phyloP scores from a whole-genome alignment of 2,797 vertebrate species.

The Clarias fuscus region DNA sequence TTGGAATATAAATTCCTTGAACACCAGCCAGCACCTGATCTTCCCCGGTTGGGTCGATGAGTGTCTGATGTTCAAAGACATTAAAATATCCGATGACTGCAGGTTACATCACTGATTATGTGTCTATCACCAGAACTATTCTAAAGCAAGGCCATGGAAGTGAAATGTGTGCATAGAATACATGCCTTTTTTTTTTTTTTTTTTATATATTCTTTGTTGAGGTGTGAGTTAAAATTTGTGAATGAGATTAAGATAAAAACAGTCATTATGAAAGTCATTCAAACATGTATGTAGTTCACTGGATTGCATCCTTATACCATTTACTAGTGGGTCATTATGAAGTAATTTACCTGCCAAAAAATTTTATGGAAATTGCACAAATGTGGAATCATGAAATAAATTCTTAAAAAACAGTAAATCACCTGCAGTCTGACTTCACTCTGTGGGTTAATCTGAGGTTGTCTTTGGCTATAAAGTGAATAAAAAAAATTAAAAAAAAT shows the following conservation, averaged over 20 bases:
- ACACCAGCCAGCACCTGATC: neutral
- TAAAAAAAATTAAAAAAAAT: slow-evolving; percentile 19
- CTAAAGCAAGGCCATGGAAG: no score
- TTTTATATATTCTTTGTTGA: neutral
- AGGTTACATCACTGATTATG: neutral
- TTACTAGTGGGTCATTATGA: no score
- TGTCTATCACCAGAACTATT: neutral
- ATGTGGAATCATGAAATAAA: neutral
- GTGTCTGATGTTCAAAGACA: neutral
- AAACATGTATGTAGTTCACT: no score
- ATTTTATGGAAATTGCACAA: neutral
- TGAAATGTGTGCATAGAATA: neutral
- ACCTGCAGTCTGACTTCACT: neutral
- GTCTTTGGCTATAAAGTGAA: slow-evolving; percentile 12
- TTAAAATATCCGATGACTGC: neutral
- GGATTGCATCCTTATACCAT: no score
- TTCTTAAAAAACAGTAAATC: neutral
- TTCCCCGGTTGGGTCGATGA: neutral
- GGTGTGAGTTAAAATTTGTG: neutral
- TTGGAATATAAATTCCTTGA: neutral
- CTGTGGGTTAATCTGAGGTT: slow-evolving; percentile 12
- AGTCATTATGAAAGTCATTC: neutral
- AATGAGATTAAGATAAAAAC: neutral
- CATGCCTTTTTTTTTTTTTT: neutral
- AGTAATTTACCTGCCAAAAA: neutral